Evolutionary conservation across 2,888 invertebrate species (phyloP).

Genomic region (Fragum fragum): DNA sequence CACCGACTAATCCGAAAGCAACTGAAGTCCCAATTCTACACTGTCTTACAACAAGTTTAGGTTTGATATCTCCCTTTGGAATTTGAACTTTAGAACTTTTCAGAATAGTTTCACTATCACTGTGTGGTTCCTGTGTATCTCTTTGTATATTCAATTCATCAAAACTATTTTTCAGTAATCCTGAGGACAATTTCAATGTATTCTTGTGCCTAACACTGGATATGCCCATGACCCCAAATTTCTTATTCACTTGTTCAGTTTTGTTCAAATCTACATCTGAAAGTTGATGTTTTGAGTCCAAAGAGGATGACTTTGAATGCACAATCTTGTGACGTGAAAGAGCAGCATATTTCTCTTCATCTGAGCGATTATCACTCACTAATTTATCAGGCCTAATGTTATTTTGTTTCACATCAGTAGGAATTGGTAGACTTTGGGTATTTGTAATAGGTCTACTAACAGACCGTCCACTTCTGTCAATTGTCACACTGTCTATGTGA

Average conservation of each 20-base stretch:
- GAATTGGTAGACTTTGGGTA: neutral
- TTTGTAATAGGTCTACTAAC: neutral
- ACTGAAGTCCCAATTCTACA: constrained; percentile 71
- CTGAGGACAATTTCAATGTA: neutral
- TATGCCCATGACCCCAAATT: constrained; percentile 24
- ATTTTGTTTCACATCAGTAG: neutral
- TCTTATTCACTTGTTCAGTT: neutral
- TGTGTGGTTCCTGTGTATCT: constrained; percentile 1
- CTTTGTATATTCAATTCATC: neutral
- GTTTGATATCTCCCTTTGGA: neutral
- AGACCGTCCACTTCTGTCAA: neutral
- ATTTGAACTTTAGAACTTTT: constrained; percentile 35
- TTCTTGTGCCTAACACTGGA: neutral
- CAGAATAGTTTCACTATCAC: constrained; percentile 53
- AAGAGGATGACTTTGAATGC: constrained; percentile 56
- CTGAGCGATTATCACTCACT: constrained; percentile 60
- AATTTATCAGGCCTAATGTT: constrained; percentile 14
- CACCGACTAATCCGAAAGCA: constrained; percentile 73
- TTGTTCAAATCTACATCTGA: neutral
- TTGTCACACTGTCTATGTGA: neutral
- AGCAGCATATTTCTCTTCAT: constrained; percentile 68
- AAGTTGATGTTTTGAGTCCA: constrained; percentile 30
- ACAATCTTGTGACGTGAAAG: constrained; percentile 60
- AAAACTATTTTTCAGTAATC: neutral
- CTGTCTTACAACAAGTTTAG: constrained; percentile 68